Conservation (phyloP, 30 jellyfish, hydroid and myxozoan genomes). For the Cassiopea xamachana region DNA sequence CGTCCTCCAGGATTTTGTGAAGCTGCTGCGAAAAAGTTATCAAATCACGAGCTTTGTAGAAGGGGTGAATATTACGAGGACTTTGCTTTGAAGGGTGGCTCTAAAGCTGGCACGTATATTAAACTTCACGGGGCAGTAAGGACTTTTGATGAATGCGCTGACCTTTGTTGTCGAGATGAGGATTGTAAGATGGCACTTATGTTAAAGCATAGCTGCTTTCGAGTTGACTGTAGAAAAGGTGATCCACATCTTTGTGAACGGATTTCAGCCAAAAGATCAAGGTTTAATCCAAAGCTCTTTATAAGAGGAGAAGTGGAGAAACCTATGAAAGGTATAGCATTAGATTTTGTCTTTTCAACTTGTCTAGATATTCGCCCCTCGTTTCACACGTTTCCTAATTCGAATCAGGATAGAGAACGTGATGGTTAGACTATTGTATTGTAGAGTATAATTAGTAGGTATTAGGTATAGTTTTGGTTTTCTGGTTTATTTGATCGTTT, state of each 20-base stretch:
- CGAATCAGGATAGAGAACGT: no score
- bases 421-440: no score
- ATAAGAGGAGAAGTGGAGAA: constrained; percentile 68
- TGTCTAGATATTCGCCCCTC: not conserved
- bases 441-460: no score
- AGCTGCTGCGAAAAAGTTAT: constrained; percentile 28
- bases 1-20: constrained; percentile 62
- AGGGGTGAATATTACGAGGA: constrained; percentile 90
- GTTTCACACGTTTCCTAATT: no score
- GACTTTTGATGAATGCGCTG: constrained; percentile 83
- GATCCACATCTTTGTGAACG: constrained; percentile 79
- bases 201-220: constrained; percentile 83
- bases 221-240: constrained; percentile 77
- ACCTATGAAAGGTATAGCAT: constrained; percentile 61
- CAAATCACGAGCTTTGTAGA: constrained; percentile 48
- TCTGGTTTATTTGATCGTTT: no score
- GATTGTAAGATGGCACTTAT: constrained; percentile 80
- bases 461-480: no score
- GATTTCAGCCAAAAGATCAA: constrained; percentile 75
- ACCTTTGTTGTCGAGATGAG: constrained; percentile 69
- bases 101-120: constrained; percentile 85
- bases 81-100: constrained; percentile 85
- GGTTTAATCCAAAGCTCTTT: constrained; percentile 85
- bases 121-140: constrained; percentile 77
- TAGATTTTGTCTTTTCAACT: not conserved